These are phyloP conservation scores for Molossus alvarezi DNA, from an alignment of 2,797 vertebrate genomes.

Conservation along the genomic window DNA sequence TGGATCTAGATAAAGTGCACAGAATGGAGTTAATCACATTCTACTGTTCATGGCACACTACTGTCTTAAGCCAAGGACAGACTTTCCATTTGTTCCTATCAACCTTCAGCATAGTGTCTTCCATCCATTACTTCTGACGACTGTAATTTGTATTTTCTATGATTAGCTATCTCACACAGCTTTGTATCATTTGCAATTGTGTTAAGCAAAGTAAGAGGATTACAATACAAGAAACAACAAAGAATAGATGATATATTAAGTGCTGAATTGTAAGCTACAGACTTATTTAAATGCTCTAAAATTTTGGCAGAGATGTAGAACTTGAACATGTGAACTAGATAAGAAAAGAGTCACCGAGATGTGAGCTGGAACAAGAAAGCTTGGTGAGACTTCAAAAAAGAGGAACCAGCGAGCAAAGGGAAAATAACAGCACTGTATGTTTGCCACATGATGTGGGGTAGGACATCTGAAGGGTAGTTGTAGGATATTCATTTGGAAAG, in stretches of 20 bases:
- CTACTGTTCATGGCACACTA: neutral
- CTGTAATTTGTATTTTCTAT: constrained; percentile 50
- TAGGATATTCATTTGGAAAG: neutral
- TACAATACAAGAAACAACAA: constrained; percentile 62
- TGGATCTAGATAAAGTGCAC: neutral
- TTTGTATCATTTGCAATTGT: constrained; percentile 59
- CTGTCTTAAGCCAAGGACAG: neutral
- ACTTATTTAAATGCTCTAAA: constrained; percentile 24
- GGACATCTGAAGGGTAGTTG: neutral
- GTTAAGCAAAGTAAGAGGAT: constrained; percentile 60
- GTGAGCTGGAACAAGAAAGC: neutral
- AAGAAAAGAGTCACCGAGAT: neutral
- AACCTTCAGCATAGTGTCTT: neutral
- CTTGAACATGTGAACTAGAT: neutral
- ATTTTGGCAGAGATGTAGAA: neutral
- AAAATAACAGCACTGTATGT: neutral
- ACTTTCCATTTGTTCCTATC: constrained; percentile 15
- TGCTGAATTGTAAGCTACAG: neutral
- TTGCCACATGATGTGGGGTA: neutral
- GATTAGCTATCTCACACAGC: constrained; percentile 27
- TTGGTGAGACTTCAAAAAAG: neutral
- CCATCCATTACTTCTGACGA: neutral
- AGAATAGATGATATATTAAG: constrained; percentile 28
- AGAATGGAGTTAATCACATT: neutral
- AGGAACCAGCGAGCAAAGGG: neutral